A percentile compares a stretch with the other conserved stretches of the same genome.
Evolutionary conservation across 2,888 invertebrate genomes (phyloP).

Genomic region (Aphidius colemani): DNA sequence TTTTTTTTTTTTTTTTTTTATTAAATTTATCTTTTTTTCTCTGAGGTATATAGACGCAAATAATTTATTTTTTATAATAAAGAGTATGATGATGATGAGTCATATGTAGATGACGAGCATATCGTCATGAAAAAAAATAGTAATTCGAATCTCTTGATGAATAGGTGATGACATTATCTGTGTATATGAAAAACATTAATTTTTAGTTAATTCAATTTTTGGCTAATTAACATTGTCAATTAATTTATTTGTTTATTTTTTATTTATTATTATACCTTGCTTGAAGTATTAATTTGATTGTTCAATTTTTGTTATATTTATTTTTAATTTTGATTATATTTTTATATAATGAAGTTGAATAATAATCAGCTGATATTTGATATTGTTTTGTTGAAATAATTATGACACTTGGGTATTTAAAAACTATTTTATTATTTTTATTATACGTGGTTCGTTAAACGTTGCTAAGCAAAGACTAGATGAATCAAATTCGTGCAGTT

Average conservation of each 20-base stretch:
- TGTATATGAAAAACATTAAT: background rate
- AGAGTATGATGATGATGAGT: constrained; percentile 27
- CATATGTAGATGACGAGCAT: constrained; percentile 71
- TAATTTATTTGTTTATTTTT: too few species aligned
- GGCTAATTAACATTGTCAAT: too few species aligned
- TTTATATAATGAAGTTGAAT: too few species aligned
- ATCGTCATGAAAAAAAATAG: constrained; percentile 70
- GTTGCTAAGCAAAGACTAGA: constrained; percentile 56
- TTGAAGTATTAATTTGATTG: too few species aligned
- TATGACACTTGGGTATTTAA: background rate
- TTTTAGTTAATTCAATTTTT: too few species aligned
- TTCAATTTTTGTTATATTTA: too few species aligned
- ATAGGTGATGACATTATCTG: constrained; percentile 68
- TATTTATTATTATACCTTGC: too few species aligned
- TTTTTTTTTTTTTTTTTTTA: constrained; percentile 16
- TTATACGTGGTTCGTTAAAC: constrained; percentile 42
- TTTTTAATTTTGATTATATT: too few species aligned
- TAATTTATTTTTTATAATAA: background rate
- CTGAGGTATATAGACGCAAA: background rate
- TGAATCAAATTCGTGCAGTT: constrained; percentile 47
- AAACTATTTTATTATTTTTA: too few species aligned
- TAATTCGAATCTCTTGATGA: constrained; percentile 71
- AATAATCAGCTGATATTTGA: background rate
- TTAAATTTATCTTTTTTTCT: constrained; percentile 13
- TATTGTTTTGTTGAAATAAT: background rate